Evolutionary conservation across 1,140 invertebrate genomes (phyloP), one percentile per base, ranked within the genome.

Genomic region (Teleogryllus occipitalis): DNA sequence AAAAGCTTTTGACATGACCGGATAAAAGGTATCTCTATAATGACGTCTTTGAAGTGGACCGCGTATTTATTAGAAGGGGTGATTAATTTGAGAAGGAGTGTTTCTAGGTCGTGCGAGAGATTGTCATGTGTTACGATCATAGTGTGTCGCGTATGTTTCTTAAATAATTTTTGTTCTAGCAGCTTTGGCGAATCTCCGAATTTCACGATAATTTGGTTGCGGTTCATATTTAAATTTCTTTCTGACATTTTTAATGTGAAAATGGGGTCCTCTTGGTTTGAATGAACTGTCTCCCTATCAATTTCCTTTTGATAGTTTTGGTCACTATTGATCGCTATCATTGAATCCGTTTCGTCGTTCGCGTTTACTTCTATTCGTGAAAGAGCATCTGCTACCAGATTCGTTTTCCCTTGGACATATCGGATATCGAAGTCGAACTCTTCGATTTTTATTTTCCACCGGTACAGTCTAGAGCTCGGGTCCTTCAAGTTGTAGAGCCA

Each of bases 391-490:
- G 82, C 82, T 12, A 81, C 79, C 10, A 65, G 15, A 81, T 83
- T 84, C 80, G 82, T 81, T 79, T 83, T 82, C 78, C 82, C 82
- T 80, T 82, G 82, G 7, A 83, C 82, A 78, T 84, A 82, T 77
- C 81, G 80, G 22, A 83, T 82, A 47, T 79, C 79, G 47, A 82
- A 84, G 49, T 82, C 82, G 49, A 80, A 84, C 78, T 83, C 81
- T 1, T 82, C 77, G 75, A 82, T 76, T 81, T 79, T 76, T 76
- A 79, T 82, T 79, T 80, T 81, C 74, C 75, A 76, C 22, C 82
- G 75, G 72, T 76, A 75, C 22, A 82, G 75, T 79, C 79, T 81
- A 47, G 77, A 75, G 75, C 81, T 82, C 7, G 78, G 81, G 76
- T 83, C 81, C 46, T 81, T 82, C 4, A 75, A n/a, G 22, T 5